Percentiles rank a stretch among this genome's conserved stretches.
Conservation (phyloP, 1,140 invertebrate genomes). For the Geopemphigus sp. region DNA sequence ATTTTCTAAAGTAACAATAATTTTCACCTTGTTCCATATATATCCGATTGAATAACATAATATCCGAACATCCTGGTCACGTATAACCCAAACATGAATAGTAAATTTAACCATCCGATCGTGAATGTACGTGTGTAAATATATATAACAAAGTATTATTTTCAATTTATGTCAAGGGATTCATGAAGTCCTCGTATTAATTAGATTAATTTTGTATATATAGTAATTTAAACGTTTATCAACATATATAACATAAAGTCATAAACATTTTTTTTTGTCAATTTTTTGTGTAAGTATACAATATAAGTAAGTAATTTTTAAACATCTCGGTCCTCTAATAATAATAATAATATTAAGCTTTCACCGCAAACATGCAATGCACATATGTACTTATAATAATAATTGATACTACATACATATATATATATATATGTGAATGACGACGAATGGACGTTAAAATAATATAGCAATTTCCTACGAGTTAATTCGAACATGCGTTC, state of each 20-base stretch:
- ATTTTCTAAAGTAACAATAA: constrained; percentile 27
- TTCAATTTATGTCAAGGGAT: constrained; percentile 13
- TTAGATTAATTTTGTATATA: too few species aligned
- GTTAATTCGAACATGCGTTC: neutral
- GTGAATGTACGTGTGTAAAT: too few species aligned
- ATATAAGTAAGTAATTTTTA: neutral
- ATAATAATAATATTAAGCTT: neutral
- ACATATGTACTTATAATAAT: neutral
- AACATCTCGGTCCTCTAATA: neutral
- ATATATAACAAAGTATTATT: neutral
- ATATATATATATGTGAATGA: neutral
- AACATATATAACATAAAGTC: too few species aligned
- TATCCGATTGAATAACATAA: neutral
- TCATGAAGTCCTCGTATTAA: neutral
- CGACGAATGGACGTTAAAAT: neutral
- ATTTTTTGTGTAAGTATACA: neutral
- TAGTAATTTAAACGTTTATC: too few species aligned
- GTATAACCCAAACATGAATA: neutral
- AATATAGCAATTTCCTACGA: neutral
- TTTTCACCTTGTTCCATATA: constrained; percentile 31
- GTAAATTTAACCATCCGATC: neutral
- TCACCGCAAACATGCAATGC: neutral
- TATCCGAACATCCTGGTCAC: constrained; percentile 20
- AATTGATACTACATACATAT: neutral
- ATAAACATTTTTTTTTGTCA: too few species aligned